Percentiles rank a stretch among this genome's conserved stretches.
These are phyloP conservation scores for Cricetomys ansorgei DNA, from an alignment of 2,113 vertebrate species.

Conservation along the genomic window DNA sequence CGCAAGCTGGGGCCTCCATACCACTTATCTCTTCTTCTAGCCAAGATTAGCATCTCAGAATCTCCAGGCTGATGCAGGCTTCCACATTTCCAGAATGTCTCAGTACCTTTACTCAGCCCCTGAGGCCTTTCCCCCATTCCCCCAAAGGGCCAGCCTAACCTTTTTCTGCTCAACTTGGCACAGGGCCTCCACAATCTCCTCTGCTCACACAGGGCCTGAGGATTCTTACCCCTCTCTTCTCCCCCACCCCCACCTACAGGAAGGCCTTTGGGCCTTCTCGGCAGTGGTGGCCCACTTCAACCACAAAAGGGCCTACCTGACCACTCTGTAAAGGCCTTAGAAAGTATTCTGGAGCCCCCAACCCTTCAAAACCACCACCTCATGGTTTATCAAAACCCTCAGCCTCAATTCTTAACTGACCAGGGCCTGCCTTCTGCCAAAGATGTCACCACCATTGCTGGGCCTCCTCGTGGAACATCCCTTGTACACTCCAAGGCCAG, in stretches of 20 bases:
- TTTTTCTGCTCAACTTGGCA: constrained; percentile 7
- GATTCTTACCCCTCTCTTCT: background rate
- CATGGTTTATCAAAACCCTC: background rate
- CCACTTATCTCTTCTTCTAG: background rate
- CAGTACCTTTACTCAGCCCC: background rate
- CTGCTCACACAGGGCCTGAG: background rate
- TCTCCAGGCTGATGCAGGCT: background rate
- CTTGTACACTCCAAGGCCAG: background rate
- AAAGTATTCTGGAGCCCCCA: background rate
- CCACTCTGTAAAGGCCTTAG: background rate
- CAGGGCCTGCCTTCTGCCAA: constrained; percentile 13
- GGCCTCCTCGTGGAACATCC: constrained; percentile 2
- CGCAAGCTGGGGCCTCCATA: background rate
- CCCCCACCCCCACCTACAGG: background rate
- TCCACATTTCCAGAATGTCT: constrained; percentile 2
- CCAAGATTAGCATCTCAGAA: constrained; percentile 30
- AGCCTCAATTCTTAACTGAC: background rate
- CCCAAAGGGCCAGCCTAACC: constrained; percentile 5
- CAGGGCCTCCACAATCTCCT: background rate
- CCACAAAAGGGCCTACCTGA: background rate
- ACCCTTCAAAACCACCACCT: background rate
- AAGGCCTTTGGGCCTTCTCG: constrained; percentile 26
- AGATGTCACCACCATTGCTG: background rate
- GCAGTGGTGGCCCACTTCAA: background rate
- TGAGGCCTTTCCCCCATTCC: background rate